Base-by-base conservation (phyloP, 2,113 vertebrate species). In the Archilochus colubris region DNA sequence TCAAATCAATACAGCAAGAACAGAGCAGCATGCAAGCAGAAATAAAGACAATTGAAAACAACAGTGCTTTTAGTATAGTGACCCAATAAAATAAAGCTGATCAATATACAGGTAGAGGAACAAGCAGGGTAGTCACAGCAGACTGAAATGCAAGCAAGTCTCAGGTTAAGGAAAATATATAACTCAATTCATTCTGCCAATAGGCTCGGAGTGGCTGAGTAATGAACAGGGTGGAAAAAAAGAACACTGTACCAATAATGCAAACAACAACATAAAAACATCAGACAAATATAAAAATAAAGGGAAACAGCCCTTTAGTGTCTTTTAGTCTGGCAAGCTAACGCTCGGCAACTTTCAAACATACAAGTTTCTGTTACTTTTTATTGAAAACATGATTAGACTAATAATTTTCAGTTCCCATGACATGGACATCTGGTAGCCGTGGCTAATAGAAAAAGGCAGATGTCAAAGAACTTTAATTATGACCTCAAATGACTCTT, bases 391-490 rank as follows among this genome's bases (percentile, higher is more conserved):
- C 80, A 82, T 62, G 88, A 83, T 96, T 78, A 94, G 88, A 94
- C 33, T 79, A 84, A 94, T 88, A 95, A 92, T 95, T 94, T 97
- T 94, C 88, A 30, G 64, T 86, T 94, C 86, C 80, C 66, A 18
- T 91, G 89, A 92, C 87, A 86, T 27, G 68, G 95, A 91, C 93
- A 96, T 96, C 96, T 95, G 94, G 88, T 82, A 94, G 67, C 70
- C 4, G 25, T 91, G 93, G 93, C 78, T 86, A 94, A 95, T 3
- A 91, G 75, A 82, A 96, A 95, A 96, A 93, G 88, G 84, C 88
- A 94, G 95, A 96, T 95, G 95, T 96, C 92, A 95, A 86, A 89
- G 93, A 93, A 95, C 91, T 96, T 89, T 82, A 93, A 88, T 95
- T 93, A 87, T 96, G 94, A 94, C 94, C 93, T 96, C 28, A 95